These are phyloP conservation scores for Cataglyphis cursor DNA, from an alignment of 2,888 invertebrate species.

Conservation along the genomic window DNA sequence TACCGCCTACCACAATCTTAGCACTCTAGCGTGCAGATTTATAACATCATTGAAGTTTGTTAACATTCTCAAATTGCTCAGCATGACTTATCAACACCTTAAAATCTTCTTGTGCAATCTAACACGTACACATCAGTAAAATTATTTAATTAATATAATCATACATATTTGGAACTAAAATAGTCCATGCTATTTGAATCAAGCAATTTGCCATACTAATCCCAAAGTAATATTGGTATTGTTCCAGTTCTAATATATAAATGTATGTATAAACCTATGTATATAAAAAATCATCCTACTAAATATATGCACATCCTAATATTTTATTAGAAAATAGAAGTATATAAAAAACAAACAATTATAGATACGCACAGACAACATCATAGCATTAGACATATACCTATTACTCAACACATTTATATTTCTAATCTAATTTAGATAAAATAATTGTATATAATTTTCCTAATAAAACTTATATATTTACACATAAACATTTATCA, in stretches of 20 bases:
- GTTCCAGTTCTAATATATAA: neutral
- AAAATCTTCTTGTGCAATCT: neutral
- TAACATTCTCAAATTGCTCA: slow-evolving; percentile 6
- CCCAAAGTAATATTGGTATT: neutral
- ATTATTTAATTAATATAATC: neutral
- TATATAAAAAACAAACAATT: slow-evolving; percentile 30
- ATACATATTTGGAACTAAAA: neutral
- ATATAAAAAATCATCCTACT: neutral
- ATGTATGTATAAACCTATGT: neutral
- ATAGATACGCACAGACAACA: slow-evolving; percentile 36
- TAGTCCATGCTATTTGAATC: neutral
- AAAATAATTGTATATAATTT: slow-evolving; percentile 27
- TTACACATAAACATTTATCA: neutral
- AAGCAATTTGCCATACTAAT: slow-evolving; percentile 1
- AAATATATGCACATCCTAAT: slow-evolving; percentile 17
- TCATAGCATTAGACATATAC: slow-evolving; percentile 7
- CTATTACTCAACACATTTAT: slow-evolving; percentile 16
- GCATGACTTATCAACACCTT: neutral
- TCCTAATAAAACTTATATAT: slow-evolving; percentile 12
- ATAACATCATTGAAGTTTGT: neutral
- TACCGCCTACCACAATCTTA: slow-evolving; percentile 59
- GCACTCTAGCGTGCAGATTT: slow-evolving; percentile 44
- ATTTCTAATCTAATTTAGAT: slow-evolving; percentile 43
- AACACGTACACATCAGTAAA: neutral
- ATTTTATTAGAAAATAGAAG: slow-evolving; percentile 16